These are phyloP conservation scores for Dorcus parallelipipedus DNA, from an alignment of 2,888 invertebrate genomes.

Conservation along the genomic window DNA sequence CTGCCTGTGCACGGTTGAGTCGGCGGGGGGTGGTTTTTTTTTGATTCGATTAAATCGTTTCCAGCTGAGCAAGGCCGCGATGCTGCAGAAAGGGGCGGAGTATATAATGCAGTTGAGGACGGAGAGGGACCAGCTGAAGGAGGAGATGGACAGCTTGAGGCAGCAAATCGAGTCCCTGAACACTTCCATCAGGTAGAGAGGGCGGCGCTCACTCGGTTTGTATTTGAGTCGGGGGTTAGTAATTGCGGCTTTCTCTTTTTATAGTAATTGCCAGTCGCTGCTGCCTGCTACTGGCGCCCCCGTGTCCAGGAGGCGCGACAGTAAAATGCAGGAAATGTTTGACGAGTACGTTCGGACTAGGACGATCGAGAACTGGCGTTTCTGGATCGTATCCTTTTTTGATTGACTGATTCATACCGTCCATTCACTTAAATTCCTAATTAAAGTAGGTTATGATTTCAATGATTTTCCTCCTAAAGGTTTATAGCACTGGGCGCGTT, in stretches of 20 bases:
- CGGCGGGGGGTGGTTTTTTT: too few relatives aligned
- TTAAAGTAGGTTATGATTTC: too few relatives aligned
- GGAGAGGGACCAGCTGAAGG: constrained; percentile 81
- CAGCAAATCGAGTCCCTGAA: constrained; percentile 90
- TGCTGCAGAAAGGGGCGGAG: constrained; percentile 95
- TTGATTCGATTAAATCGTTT: constrained; percentile 23
- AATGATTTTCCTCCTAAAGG: too few relatives aligned
- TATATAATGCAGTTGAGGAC: constrained; percentile 85
- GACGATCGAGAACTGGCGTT: constrained; percentile 93
- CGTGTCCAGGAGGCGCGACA: constrained; percentile 83
- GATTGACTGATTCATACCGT: too few relatives aligned
- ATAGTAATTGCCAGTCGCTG: constrained; percentile 88
- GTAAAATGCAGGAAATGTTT: constrained; percentile 91
- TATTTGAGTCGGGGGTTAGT: neutral
- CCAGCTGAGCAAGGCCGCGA: constrained; percentile 89
- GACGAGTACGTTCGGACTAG: constrained; percentile 84
- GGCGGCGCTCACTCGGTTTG: neutral
- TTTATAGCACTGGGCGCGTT: too few relatives aligned
- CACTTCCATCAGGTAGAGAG: constrained; percentile 76
- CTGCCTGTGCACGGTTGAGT: neutral
- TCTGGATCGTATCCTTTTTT: constrained; percentile 92
- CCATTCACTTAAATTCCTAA: too few relatives aligned
- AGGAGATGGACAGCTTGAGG: constrained; percentile 83
- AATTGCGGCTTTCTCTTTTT: constrained; percentile 27
- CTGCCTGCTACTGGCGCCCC: constrained; percentile 95